Conservation (phyloP, 2,888 invertebrate species). For the Erebia aethiops region DNA sequence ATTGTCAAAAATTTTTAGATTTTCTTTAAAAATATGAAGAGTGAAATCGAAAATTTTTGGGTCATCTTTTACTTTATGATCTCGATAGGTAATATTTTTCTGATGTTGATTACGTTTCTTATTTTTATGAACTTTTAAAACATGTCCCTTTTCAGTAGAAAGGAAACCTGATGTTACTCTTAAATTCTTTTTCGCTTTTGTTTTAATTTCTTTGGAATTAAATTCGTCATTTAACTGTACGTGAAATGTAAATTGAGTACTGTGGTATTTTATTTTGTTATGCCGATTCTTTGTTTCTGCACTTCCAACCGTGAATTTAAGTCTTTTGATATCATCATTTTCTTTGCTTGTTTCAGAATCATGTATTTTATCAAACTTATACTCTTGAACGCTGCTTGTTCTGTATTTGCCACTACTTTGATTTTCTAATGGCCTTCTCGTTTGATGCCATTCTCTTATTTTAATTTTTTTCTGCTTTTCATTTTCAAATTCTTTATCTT, state of each 20-base stretch:
- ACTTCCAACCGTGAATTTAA: background rate
- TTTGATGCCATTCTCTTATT: background rate
- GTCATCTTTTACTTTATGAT: constrained; percentile 49
- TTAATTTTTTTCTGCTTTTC: background rate
- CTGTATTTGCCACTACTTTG: background rate
- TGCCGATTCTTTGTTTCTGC: background rate
- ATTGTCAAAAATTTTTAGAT: constrained; percentile 50
- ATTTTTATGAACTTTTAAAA: background rate
- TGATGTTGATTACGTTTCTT: background rate
- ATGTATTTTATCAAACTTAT: background rate
- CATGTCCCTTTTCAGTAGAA: background rate
- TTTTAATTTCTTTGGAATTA: background rate
- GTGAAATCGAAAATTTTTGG: constrained; percentile 50
- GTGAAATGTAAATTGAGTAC: background rate
- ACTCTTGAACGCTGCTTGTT: background rate
- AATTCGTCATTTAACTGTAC: background rate
- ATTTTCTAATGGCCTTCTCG: background rate
- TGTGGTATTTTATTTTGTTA: background rate
- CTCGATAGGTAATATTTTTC: constrained; percentile 15
- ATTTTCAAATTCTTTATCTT: constrained; percentile 4
- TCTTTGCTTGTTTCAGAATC: background rate
- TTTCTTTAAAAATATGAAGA: constrained; percentile 51
- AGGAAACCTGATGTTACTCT: constrained; percentile 15
- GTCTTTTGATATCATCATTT: background rate
- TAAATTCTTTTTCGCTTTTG: background rate